A percentile compares a stretch with the other conserved stretches of the same genome.
Evolutionary conservation across 2,113 vertebrate genomes (phyloP).

Genomic region (Trachemys scripta): DNA sequence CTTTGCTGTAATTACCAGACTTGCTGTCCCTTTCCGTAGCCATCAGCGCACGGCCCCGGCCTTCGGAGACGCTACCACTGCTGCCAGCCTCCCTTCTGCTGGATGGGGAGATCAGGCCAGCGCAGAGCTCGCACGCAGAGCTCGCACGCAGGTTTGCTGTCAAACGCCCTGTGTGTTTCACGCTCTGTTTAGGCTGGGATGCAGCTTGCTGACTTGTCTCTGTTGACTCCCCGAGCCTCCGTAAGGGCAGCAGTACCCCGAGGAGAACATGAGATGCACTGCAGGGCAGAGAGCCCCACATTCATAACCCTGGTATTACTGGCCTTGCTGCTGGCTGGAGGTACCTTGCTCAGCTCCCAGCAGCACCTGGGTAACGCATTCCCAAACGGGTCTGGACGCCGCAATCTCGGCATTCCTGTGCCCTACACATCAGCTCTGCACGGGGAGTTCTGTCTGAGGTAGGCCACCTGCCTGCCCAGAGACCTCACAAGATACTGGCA

Average conservation of each 20-base stretch:
- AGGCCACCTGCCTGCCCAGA: neutral
- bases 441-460: neutral
- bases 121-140: accelerated
- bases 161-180: neutral
- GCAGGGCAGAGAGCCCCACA: neutral
- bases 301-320: neutral
- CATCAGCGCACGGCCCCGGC: too few relatives aligned
- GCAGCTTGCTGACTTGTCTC: neutral
- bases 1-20: neutral
- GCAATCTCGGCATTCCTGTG: neutral
- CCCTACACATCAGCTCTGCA: neutral
- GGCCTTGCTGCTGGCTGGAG: too few relatives aligned
- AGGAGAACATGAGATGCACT: neutral
- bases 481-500: neutral
- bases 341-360: too few relatives aligned
- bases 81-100: neutral
- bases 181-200: neutral
- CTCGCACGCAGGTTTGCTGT: neutral
- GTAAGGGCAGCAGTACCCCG: too few relatives aligned
- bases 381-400: too few relatives aligned
- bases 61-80: neutral
- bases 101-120: neutral
- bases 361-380: too few relatives aligned
- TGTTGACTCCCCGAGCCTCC: neutral
- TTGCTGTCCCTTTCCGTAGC: neutral